Evolutionary conservation across 2,113 vertebrate species (phyloP).

Genomic region (Ailuropoda melanoleuca): DNA sequence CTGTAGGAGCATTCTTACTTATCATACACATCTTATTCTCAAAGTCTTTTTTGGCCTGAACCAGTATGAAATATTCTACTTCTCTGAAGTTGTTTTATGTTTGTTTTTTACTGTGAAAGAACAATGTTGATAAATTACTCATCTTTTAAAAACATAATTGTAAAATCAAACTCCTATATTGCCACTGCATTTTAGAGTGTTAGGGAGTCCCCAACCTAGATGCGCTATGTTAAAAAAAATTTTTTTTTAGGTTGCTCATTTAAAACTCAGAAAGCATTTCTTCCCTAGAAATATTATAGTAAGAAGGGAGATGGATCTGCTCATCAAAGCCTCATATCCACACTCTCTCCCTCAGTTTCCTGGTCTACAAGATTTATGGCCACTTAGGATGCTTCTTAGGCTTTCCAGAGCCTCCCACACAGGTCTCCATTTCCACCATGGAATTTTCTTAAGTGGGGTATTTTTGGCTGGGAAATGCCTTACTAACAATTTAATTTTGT

Average conservation of each 20-base stretch:
- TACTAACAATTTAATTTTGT: background rate
- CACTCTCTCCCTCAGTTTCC: background rate
- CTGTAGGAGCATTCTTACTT: background rate
- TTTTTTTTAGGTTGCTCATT: background rate
- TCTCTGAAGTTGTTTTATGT: background rate
- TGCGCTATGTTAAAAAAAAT: background rate
- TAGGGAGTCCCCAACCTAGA: background rate
- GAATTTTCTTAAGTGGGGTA: background rate
- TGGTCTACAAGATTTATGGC: background rate
- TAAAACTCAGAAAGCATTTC: conserved; percentile 5
- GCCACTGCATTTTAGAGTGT: background rate
- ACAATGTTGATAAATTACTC: background rate
- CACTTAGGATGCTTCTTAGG: background rate
- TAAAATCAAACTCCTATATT: conserved; percentile 25
- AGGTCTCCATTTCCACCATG: background rate
- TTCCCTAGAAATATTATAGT: background rate
- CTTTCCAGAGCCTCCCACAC: background rate
- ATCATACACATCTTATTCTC: background rate
- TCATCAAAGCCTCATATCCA: background rate
- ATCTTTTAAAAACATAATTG: conserved; percentile 43
- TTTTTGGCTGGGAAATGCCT: conserved; percentile 5
- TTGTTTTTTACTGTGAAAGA: background rate
- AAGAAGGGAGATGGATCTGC: background rate
- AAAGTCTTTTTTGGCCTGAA: background rate
- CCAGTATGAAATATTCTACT: background rate